Base-by-base conservation (phyloP, 2,113 vertebrate genomes). In the Carassius auratus region DNA sequence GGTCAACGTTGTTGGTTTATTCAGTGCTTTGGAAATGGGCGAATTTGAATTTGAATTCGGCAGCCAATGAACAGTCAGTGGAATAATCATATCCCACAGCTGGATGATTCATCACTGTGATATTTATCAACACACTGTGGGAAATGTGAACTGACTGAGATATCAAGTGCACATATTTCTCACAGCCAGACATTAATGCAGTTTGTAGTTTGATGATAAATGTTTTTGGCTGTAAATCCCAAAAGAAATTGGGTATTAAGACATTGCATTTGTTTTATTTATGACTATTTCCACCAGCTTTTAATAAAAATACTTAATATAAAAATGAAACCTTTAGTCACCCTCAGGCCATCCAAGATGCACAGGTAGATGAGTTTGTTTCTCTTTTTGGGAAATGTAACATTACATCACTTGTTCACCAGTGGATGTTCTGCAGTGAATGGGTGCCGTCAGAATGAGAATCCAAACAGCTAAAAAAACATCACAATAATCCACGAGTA, bases 21-120 rank as follows among this genome's bases (percentile, higher is more conserved):
- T 36, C 36, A 36, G 36, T 36, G 36, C 36, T 36, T 36, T 36
- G 4, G 36, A 36, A 36, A 3, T 36, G 2, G 2, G 2, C 4
- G 26, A 26, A 26, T 36, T 3, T 36, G 2, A 36, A 36, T 36
- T 36, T 36, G 26, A 26, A 26, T 26, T 26, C 26, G 26, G 26
- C 26, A 38, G 76, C 76, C 52, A 42, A 79, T 79, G 19, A n/a
- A 5, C 5, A 8, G 33, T 61, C 55, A 79, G 52, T 15, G 21
- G 52, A 59, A 36, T 19, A 42, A 42, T 38, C 21, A 7, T 38
- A 38, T 69, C 66, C 30, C 33, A 38, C 66, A 69, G 33, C 33
- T 42, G 55, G 19, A 61, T 59, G 76, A 79, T 38, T 76, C 21
- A 76, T 76, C 33, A 36, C 26, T 62, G 33, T 30, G 19, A 79